phyloP scores from a whole-genome alignment of 1,140 invertebrate genomes.

The Drosophila kurseongensis region DNA sequence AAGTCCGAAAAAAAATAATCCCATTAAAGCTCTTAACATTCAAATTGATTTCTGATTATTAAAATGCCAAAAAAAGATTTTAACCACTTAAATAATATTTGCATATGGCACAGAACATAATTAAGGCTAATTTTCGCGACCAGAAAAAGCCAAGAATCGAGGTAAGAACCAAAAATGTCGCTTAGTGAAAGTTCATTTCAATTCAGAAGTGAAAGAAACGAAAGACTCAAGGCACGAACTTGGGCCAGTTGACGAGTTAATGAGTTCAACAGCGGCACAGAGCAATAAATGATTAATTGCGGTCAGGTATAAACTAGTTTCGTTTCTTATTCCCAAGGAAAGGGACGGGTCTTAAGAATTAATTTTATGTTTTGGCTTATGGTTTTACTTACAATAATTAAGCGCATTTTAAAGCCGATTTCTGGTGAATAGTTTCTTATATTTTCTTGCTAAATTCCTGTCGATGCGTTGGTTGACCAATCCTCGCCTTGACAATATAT shows the following conservation, averaged over 20 bases:
- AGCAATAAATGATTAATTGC: constrained; percentile 67
- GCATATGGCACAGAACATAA: constrained; percentile 59
- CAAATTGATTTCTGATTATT: constrained; percentile 57
- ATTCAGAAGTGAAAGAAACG: constrained; percentile 52
- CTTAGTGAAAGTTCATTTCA: constrained; percentile 57
- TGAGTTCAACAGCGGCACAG: constrained; percentile 56
- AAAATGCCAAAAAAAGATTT: constrained; percentile 14
- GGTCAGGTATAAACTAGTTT: constrained; percentile 63
- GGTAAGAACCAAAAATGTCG: constrained; percentile 43
- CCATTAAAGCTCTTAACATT: constrained; percentile 13
- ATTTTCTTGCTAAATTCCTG: constrained; percentile 1
- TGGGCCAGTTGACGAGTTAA: constrained; percentile 55
- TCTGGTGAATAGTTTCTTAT: neutral
- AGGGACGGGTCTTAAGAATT: neutral
- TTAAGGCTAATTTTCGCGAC: constrained; percentile 48
- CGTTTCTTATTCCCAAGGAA: constrained; percentile 16
- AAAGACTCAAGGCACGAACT: constrained; percentile 71
- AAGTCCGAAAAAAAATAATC: constrained; percentile 5
- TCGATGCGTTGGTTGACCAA: constrained; percentile 6
- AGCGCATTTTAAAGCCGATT: constrained; percentile 44
- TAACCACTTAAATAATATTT: constrained; percentile 41
- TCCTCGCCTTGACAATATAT: constrained; percentile 44
- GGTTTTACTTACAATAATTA: constrained; percentile 62
- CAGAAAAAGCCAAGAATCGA: constrained; percentile 31
- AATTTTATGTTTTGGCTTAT: neutral